Percentiles rank a stretch among this genome's conserved stretches.
Evolutionary conservation across 2,113 vertebrate species (phyloP).

Genomic region (Ahaetulla prasina): DNA sequence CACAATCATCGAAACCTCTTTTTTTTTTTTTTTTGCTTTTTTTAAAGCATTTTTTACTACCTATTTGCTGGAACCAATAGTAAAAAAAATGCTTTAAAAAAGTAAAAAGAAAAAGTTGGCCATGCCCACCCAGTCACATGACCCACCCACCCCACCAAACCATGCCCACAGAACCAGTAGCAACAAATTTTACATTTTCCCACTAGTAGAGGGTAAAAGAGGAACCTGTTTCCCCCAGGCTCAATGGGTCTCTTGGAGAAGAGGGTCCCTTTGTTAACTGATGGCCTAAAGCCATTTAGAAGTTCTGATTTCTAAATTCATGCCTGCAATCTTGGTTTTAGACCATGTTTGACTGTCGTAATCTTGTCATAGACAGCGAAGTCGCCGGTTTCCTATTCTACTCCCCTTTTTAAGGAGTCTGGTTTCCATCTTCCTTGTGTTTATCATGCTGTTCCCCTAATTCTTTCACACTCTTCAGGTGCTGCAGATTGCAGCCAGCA

Average conservation of each 20-base stretch:
- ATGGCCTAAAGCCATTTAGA: background rate
- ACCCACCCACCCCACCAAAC: too few relatives aligned
- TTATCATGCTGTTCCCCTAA: background rate
- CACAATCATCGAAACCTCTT: too few relatives aligned
- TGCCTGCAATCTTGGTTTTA: background rate
- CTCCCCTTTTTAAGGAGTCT: background rate
- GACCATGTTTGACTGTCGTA: background rate
- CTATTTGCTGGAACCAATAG: too few relatives aligned
- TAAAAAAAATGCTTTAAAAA: too few relatives aligned
- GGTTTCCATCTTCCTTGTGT: background rate
- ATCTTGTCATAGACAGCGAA: conserved; percentile 14
- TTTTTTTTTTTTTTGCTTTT: too few relatives aligned
- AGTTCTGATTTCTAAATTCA: background rate
- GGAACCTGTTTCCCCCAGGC: background rate
- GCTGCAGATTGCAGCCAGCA: background rate
- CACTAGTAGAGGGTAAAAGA: background rate
- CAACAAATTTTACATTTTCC: too few relatives aligned
- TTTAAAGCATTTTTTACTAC: too few relatives aligned
- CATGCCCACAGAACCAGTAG: too few relatives aligned
- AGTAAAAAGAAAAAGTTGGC: too few relatives aligned
- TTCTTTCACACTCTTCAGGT: background rate
- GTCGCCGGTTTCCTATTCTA: background rate
- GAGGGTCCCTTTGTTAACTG: background rate
- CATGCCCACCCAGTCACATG: too few relatives aligned
- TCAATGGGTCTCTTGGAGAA: background rate